Evolutionary conservation across 2,113 vertebrate species (phyloP).

Genomic region (Eclectus roratus): DNA sequence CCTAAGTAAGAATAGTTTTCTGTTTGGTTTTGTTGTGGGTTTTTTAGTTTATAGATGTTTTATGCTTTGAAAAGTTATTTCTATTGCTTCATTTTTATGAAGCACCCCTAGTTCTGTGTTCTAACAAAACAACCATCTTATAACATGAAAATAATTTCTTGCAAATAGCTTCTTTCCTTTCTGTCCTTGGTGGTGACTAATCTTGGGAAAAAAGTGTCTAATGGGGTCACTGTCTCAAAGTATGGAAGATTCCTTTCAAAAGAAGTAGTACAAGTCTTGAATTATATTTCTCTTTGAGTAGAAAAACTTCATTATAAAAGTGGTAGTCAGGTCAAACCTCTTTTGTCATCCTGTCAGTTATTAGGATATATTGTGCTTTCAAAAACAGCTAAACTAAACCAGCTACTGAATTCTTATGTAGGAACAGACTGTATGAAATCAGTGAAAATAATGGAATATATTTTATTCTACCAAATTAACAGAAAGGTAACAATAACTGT

Average conservation of each 20-base stretch:
- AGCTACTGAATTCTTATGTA: background rate
- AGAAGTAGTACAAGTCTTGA: background rate
- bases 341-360: conserved; percentile 44
- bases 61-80: conserved; percentile 17
- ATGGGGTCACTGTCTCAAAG: conserved; percentile 22
- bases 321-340: conserved; percentile 31
- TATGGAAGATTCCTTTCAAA: conserved; percentile 5
- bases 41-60: background rate
- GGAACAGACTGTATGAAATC: background rate
- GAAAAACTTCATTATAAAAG: conserved; percentile 44
- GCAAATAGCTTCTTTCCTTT: background rate
- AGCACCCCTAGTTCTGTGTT: background rate
- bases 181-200: background rate
- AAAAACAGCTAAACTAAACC: background rate
- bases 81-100: background rate
- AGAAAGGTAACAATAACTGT: background rate
- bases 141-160: conserved; percentile 9
- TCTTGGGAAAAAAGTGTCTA: background rate
- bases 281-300: conserved; percentile 34
- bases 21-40: background rate
- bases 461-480: conserved; percentile 4
- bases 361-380: background rate
- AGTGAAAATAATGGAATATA: background rate
- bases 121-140: background rate
- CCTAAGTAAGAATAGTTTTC: background rate